Percentiles rank a stretch among this genome's conserved stretches.
Conservation (phyloP, 2,113 vertebrate genomes). For the Apistogramma diplotaenia region DNA sequence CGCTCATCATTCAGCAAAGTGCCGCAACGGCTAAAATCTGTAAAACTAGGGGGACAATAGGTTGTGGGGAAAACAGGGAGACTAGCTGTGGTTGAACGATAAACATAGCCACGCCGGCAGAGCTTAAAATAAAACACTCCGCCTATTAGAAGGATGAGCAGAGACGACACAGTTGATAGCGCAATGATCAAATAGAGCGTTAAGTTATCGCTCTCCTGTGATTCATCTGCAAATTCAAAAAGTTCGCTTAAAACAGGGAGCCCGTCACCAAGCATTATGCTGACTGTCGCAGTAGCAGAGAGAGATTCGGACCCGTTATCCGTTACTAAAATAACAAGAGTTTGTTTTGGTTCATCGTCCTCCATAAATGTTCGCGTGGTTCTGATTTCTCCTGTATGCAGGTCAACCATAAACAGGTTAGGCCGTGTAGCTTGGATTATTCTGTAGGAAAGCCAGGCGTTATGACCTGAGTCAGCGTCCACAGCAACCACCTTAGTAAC, state of each 20-base stretch:
- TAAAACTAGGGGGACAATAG: conserved; percentile 59
- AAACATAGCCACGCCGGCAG: conserved; percentile 52
- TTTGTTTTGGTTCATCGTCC: conserved; percentile 62
- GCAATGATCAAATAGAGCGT: conserved; percentile 75
- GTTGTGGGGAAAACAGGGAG: conserved; percentile 69
- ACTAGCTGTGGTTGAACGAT: conserved; percentile 51
- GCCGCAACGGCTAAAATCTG: conserved; percentile 66
- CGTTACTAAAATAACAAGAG: conserved; percentile 58
- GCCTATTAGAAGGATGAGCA: conserved; percentile 64
- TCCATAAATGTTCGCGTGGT: conserved; percentile 60
- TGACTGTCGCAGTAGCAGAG: conserved; percentile 69
- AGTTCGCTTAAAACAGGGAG: conserved; percentile 66
- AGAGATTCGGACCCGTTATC: conserved; percentile 70
- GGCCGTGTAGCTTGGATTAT: conserved; percentile 67
- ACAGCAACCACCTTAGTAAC: conserved; percentile 82
- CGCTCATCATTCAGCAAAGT: conserved; percentile 68
- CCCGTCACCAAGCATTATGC: conserved; percentile 54
- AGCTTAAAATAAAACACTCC: conserved; percentile 65
- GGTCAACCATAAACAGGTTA: conserved; percentile 62
- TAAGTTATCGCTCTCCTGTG: conserved; percentile 41
- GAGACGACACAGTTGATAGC: conserved; percentile 58
- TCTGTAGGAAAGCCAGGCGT: conserved; percentile 73
- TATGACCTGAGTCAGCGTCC: conserved; percentile 74
- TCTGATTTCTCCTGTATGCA: conserved; percentile 70
- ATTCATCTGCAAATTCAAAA: conserved; percentile 50